These are phyloP conservation scores for Lutraria lutraria DNA, from an alignment of 2,888 invertebrate genomes.

Conservation along the genomic window DNA sequence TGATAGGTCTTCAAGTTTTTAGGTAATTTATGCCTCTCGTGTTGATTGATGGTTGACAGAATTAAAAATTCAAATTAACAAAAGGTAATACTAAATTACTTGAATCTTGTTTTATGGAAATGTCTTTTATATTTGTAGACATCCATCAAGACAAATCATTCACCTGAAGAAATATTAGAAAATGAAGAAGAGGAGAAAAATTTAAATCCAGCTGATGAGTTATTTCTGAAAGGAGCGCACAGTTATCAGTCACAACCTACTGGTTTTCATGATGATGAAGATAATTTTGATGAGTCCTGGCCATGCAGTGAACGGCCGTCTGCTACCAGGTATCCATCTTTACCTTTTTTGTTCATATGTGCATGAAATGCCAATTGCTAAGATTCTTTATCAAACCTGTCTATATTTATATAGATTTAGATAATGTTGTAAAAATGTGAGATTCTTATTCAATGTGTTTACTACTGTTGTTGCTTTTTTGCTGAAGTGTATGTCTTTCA, in stretches of 20 bases:
- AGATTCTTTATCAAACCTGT: no score
- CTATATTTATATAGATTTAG: no score
- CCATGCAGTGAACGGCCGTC: constrained; percentile 81
- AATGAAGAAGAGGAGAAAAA: constrained; percentile 37
- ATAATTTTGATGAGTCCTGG: constrained; percentile 83
- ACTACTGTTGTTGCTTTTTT: no score
- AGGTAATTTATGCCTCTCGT: no score
- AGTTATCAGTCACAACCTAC: constrained; percentile 56
- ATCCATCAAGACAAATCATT: constrained; percentile 28
- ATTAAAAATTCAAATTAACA: no score
- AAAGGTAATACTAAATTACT: no score
- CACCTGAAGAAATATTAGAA: not conserved
- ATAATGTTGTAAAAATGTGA: no score
- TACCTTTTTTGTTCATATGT: not conserved
- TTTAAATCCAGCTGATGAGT: constrained; percentile 70
- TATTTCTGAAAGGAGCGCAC: constrained; percentile 74
- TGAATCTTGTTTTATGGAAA: not conserved
- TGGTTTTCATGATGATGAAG: constrained; percentile 54
- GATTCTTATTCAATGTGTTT: no score
- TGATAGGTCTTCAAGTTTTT: no score
- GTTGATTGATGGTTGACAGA: no score
- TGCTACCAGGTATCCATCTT: constrained; percentile 73
- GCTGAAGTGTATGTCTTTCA: no score
- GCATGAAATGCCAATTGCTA: not conserved
- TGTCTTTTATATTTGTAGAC: constrained; percentile 24